Conservation (phyloP, 2,797 vertebrate genomes). For the Tympanoctomys barrerae region DNA sequence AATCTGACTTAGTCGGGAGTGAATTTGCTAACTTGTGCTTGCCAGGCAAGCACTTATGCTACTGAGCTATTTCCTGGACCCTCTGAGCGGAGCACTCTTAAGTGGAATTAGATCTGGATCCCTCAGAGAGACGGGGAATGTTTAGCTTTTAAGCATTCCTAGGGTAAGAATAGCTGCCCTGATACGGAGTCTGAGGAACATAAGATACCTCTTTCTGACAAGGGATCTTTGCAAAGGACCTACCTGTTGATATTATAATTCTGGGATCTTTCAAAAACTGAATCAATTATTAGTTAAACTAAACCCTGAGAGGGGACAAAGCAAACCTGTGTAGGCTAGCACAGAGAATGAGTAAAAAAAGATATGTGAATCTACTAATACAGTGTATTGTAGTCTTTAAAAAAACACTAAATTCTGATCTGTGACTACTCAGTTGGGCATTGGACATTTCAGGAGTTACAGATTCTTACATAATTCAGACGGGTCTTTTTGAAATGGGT, state of each 20-base stretch:
- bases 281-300: not conserved
- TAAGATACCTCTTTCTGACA: not conserved
- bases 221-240: not conserved
- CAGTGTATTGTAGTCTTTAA: slow-evolving; percentile 37
- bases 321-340: not conserved
- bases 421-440: not conserved
- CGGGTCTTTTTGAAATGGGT: slow-evolving; percentile 69
- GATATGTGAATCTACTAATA: slow-evolving; percentile 2
- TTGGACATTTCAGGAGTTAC: slow-evolving; percentile 52
- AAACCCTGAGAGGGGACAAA: not conserved
- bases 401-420: slow-evolving; percentile 25
- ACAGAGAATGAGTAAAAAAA: not conserved
- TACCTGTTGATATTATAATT: not conserved
- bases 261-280: not conserved
- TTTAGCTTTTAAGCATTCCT: not conserved
- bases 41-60: too few species aligned
- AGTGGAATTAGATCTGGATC: not conserved
- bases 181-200: not conserved
- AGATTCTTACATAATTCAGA: slow-evolving; percentile 65
- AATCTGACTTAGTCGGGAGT: too few species aligned
- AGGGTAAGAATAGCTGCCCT: not conserved
- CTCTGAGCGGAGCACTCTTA: not conserved
- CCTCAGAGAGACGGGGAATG: not conserved
- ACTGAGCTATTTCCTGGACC: too few species aligned
- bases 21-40: too few species aligned